Percentiles rank a stretch among this genome's conserved stretches.
Evolutionary conservation across 1,140 invertebrate genomes (phyloP).

Genomic region (Caerostris extrusa): DNA sequence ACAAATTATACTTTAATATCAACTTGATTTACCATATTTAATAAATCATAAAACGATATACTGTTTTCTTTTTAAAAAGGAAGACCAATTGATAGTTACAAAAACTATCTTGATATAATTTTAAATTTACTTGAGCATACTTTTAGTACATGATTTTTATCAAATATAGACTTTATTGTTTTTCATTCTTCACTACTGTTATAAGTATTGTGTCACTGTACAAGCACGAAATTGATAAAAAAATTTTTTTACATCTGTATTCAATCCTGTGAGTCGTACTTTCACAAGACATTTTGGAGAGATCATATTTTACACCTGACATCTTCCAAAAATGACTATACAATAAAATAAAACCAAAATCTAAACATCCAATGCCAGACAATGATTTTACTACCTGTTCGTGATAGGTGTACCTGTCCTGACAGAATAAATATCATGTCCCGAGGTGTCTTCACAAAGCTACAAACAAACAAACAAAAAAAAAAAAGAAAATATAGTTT

Average conservation of each 20-base stretch:
- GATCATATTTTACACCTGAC: background rate
- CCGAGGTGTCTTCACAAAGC: constrained; percentile 48
- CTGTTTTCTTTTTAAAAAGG: too few species aligned
- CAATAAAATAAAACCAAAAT: too few species aligned
- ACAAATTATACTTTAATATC: too few species aligned
- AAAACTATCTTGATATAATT: too few species aligned
- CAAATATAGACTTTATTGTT: background rate
- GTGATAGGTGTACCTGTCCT: constrained; percentile 34
- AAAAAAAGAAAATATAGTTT: background rate
- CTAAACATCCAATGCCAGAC: background rate
- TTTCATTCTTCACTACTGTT: background rate
- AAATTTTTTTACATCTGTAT: background rate
- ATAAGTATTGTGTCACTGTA: background rate
- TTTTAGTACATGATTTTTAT: background rate
- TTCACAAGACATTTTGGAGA: background rate
- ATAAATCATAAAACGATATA: too few species aligned
- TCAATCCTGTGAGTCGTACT: too few species aligned
- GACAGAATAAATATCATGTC: constrained; percentile 24
- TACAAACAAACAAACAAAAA: background rate
- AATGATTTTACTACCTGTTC: background rate
- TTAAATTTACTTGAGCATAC: background rate
- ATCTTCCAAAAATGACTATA: background rate
- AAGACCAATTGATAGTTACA: too few species aligned
- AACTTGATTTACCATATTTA: too few species aligned
- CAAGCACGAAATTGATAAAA: background rate